These are phyloP conservation scores for Zingel zingel DNA, from an alignment of 2,113 vertebrate genomes.

Conservation along the genomic window DNA sequence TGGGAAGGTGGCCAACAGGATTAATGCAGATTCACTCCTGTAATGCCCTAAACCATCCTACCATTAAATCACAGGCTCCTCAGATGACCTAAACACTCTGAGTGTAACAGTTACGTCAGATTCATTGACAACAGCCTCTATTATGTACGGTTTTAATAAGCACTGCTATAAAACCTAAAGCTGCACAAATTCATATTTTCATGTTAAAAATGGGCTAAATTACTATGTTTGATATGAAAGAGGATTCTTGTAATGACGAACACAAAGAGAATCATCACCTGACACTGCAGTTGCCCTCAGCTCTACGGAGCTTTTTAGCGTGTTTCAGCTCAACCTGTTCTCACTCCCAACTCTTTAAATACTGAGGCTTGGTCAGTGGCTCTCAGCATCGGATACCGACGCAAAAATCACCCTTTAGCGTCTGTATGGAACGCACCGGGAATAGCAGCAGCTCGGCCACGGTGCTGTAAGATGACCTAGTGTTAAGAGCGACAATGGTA, in stretches of 20 bases:
- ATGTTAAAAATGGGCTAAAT: neutral
- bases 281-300: neutral
- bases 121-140: neutral
- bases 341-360: no score
- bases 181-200: neutral
- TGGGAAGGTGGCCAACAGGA: constrained; percentile 58
- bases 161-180: neutral
- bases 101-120: neutral
- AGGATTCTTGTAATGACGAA: neutral
- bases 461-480: no score
- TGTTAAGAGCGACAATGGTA: no score
- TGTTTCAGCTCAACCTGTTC: neutral
- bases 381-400: no score
- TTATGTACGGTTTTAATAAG: neutral
- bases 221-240: neutral
- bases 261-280: neutral
- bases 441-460: no score
- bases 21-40: constrained; percentile 58
- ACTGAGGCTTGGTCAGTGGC: no score
- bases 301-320: neutral
- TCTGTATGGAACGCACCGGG: no score
- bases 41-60: constrained; percentile 21
- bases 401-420: no score
- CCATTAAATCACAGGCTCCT: constrained; percentile 37
- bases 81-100: constrained; percentile 20